phyloP scores from a whole-genome alignment of 2,797 vertebrate genomes.

The Margarornis squamiger region DNA sequence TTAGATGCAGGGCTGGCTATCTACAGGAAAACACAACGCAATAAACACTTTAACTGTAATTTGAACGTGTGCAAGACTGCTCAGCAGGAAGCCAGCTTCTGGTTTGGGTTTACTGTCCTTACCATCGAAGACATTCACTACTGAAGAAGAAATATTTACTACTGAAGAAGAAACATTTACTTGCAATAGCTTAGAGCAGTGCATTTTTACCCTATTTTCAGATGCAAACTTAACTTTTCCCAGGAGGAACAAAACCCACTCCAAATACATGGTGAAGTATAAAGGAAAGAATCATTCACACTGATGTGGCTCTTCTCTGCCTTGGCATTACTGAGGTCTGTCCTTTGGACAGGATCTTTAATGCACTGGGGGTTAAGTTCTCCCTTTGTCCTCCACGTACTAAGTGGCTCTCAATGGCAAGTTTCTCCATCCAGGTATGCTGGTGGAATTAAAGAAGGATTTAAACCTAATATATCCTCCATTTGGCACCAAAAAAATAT shows the following conservation, averaged over 20 bases:
- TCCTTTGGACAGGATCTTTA: not conserved
- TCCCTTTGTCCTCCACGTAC: not conserved
- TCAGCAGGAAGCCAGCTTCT: not conserved
- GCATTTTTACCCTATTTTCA: not conserved
- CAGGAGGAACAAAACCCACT: not conserved
- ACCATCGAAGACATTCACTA: too few relatives aligned
- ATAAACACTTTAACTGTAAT: not conserved
- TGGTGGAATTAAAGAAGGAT: not conserved
- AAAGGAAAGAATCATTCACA: not conserved
- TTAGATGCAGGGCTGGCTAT: not conserved
- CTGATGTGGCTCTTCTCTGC: not conserved
- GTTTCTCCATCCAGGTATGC: not conserved
- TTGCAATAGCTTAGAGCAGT: not conserved
- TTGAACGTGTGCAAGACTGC: not conserved
- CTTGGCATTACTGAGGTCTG: not conserved
- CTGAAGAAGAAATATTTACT: not conserved
- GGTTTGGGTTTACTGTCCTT: not conserved
- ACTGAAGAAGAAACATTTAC: not conserved
- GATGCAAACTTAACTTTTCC: not conserved
- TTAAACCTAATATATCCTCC: not conserved
- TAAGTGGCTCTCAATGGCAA: not conserved
- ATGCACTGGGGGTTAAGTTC: not conserved
- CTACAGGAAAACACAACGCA: not conserved
- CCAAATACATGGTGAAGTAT: not conserved
- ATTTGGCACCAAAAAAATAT: not conserved